Evolutionary conservation across 2,797 vertebrate species (phyloP).

Genomic region (Leuciscus waleckii): DNA sequence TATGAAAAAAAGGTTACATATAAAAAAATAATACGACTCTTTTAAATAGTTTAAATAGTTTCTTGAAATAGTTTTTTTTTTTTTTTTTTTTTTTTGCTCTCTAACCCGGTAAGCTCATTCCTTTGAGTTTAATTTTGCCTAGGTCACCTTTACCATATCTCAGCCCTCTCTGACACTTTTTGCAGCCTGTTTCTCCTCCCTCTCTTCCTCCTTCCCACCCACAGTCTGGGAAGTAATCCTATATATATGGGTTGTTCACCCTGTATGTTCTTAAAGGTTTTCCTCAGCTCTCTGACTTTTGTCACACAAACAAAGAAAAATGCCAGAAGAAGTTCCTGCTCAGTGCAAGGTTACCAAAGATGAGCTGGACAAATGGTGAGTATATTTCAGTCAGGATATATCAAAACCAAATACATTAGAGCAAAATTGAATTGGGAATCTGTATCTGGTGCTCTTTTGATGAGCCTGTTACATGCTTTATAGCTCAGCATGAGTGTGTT

Average conservation of each 20-base stretch:
- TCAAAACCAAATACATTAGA: not conserved
- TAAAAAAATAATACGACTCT: not conserved
- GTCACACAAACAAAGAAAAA: constrained; percentile 40
- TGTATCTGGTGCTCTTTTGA: not conserved
- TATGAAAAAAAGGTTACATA: not conserved
- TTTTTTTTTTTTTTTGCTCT: not conserved
- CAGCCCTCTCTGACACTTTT: not conserved
- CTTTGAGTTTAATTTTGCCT: constrained; percentile 66
- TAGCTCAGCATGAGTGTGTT: not conserved
- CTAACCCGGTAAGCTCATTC: not conserved
- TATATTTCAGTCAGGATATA: not conserved
- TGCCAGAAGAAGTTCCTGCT: constrained; percentile 57
- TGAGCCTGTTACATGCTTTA: not conserved
- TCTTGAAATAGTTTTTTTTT: too few relatives aligned
- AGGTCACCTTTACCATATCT: constrained; percentile 58
- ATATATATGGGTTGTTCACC: constrained; percentile 46
- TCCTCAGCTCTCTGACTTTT: constrained; percentile 13
- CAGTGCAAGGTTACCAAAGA: constrained; percentile 57
- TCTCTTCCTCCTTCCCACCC: constrained; percentile 34
- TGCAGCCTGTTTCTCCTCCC: constrained; percentile 8
- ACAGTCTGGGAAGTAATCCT: constrained; percentile 40
- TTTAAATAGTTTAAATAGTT: too few relatives aligned
- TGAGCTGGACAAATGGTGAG: constrained; percentile 62
- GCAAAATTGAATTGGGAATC: not conserved
- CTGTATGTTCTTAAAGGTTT: constrained; percentile 16